Percentiles rank a stretch among this genome's conserved stretches.
Conservation (phyloP, 2,888 invertebrate species). For the Lumbricus terrestris region DNA sequence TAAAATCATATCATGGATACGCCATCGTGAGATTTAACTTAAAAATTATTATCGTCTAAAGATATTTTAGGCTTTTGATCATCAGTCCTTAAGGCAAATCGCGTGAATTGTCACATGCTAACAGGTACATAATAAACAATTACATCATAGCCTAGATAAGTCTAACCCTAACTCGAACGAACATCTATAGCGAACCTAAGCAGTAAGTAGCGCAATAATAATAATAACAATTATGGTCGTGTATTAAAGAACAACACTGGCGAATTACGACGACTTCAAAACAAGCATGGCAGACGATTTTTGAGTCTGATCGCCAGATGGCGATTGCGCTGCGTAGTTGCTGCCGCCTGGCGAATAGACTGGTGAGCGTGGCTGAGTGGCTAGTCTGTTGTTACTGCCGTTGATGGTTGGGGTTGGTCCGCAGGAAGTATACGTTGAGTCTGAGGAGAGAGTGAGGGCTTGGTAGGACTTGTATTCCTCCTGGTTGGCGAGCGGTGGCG, state of each 20-base stretch:
- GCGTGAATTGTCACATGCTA: not conserved
- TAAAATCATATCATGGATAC: not conserved
- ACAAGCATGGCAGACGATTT: not conserved
- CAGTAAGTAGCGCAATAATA: not conserved
- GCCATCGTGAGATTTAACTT: not conserved
- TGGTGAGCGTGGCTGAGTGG: not conserved
- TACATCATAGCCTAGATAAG: not conserved
- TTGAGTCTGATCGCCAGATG: not conserved
- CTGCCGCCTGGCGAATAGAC: not conserved
- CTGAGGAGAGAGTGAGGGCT: not conserved
- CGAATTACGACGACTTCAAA: not conserved
- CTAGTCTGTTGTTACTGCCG: not conserved
- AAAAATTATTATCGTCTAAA: not conserved
- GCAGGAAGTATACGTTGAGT: not conserved
- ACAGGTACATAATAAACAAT: not conserved
- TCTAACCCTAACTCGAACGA: not conserved
- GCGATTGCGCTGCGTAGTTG: not conserved
- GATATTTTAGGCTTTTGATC: not conserved
- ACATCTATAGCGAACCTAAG: constrained; percentile 6
- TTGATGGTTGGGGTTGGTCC: not conserved
- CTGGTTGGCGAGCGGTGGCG: constrained; percentile 29
- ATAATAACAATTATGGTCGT: not conserved
- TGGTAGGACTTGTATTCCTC: constrained; percentile 30
- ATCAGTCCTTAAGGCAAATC: constrained; percentile 3
- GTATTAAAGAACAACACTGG: not conserved